Evolutionary conservation across 2,797 vertebrate genomes (phyloP).

Genomic region (Gymnocypris eckloni): DNA sequence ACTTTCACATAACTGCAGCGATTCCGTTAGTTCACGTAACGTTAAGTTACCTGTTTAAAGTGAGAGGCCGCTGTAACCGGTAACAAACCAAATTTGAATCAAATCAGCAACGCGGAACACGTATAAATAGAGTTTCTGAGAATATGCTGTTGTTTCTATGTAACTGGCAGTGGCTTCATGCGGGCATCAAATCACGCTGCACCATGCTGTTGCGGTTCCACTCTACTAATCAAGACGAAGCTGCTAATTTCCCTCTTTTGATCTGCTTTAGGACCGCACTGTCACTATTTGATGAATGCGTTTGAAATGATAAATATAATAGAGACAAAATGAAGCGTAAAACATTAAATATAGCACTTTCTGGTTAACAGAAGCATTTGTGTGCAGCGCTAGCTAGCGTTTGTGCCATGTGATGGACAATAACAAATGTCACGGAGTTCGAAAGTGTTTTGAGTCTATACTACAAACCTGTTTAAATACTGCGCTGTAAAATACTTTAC

Average conservation of each 20-base stretch:
- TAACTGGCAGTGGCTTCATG: constrained; percentile 28
- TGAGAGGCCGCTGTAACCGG: not conserved
- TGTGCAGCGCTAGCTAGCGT: not conserved
- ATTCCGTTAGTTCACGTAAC: not conserved
- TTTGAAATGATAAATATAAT: not conserved
- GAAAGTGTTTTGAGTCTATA: not conserved
- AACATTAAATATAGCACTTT: not conserved
- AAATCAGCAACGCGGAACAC: not conserved
- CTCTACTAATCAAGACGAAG: constrained; percentile 1
- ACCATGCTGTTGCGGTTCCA: constrained; percentile 4
- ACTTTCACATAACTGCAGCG: not conserved
- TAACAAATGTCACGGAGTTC: constrained; percentile 15
- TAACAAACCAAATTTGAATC: not conserved
- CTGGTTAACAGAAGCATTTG: constrained; percentile 6
- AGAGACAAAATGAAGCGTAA: not conserved
- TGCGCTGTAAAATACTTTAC: not conserved
- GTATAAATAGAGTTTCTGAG: not conserved
- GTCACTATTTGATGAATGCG: not conserved
- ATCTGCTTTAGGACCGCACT: not conserved
- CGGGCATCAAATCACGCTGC: constrained; percentile 37
- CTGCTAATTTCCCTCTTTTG: not conserved
- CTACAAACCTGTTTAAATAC: no score
- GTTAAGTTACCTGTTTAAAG: constrained; percentile 19
- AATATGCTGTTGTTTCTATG: not conserved
- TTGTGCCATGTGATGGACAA: constrained; percentile 14